Percentiles rank a stretch among this genome's conserved stretches.
Conservation (phyloP, 2,797 vertebrate species). For the Gymnothorax javanicus region DNA sequence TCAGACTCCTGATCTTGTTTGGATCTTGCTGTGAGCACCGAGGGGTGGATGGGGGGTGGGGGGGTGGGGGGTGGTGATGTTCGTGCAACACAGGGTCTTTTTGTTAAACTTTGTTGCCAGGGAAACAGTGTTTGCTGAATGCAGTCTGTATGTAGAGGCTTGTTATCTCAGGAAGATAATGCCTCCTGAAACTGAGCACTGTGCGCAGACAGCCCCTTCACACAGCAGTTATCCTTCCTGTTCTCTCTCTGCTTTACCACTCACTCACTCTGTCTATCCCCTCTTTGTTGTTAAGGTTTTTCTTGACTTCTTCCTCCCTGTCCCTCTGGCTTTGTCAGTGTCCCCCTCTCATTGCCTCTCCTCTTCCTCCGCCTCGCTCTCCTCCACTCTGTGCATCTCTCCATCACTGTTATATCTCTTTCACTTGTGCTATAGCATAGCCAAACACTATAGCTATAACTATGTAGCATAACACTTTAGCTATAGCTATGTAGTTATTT, state of each 20-base stretch:
- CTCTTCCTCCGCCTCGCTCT: neutral
- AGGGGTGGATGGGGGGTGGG: neutral
- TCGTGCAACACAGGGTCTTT: conserved; percentile 23
- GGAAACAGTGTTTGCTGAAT: conserved; percentile 68
- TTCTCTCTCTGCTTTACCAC: conserved; percentile 6
- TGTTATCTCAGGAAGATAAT: conserved; percentile 57
- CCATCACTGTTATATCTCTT: no score
- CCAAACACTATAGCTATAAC: no score
- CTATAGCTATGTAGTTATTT: no score
- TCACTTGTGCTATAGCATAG: no score
- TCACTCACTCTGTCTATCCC: conserved; percentile 24
- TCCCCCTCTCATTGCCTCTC: no score
- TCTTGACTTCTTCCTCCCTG: neutral
- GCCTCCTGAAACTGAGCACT: conserved; percentile 49
- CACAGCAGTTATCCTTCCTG: conserved; percentile 43
- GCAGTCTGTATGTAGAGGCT: conserved; percentile 53
- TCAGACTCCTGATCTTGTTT: neutral
- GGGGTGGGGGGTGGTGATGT: conserved; percentile 9
- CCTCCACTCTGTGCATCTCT: neutral
- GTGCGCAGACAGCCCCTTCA: conserved; percentile 49
- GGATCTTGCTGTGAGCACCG: neutral
- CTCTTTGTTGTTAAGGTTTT: neutral
- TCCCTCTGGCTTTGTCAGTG: neutral
- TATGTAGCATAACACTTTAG: no score
- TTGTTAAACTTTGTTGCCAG: conserved; percentile 61